Percentiles rank a stretch among this genome's conserved stretches.
phyloP scores from a whole-genome alignment of 2,797 vertebrate species.

The Sebastes melanostomus region DNA sequence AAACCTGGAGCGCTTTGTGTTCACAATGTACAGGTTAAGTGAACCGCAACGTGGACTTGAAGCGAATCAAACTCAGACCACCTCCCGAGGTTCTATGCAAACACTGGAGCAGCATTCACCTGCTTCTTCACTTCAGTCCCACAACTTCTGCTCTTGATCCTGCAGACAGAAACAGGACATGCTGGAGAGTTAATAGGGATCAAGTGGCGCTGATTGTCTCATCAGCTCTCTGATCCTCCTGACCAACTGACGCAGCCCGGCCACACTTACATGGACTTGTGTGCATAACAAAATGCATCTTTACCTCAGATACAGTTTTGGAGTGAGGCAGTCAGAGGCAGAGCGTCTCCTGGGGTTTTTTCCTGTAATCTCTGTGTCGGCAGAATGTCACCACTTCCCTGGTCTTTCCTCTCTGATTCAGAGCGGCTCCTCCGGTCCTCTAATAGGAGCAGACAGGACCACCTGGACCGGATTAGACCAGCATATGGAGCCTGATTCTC shows the following conservation, averaged over 20 bases:
- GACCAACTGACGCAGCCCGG: background rate
- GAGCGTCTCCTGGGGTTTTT: background rate
- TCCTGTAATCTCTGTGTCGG: background rate
- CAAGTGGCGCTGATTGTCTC: conserved; percentile 12
- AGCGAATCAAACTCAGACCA: no score
- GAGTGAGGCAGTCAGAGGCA: background rate
- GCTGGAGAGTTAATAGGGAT: conserved; percentile 20
- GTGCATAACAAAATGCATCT: background rate
- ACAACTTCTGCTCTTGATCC: background rate
- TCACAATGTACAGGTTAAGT: no score
- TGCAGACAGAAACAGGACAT: background rate
- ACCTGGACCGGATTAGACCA: conserved; percentile 77
- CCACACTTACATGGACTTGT: background rate
- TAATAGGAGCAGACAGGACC: conserved; percentile 78
- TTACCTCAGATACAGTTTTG: background rate
- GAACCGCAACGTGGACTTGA: no score
- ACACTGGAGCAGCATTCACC: background rate
- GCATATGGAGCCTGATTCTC: conserved; percentile 70
- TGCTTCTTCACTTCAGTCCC: background rate
- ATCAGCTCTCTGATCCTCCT: conserved; percentile 8
- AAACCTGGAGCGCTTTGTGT: no score
- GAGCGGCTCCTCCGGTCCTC: conserved; percentile 18
- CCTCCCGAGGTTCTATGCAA: background rate
- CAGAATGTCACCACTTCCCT: background rate
- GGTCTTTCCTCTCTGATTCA: background rate